Conservation (phyloP, 2,797 vertebrate species). For the Pseudochaenichthys georgianus region DNA sequence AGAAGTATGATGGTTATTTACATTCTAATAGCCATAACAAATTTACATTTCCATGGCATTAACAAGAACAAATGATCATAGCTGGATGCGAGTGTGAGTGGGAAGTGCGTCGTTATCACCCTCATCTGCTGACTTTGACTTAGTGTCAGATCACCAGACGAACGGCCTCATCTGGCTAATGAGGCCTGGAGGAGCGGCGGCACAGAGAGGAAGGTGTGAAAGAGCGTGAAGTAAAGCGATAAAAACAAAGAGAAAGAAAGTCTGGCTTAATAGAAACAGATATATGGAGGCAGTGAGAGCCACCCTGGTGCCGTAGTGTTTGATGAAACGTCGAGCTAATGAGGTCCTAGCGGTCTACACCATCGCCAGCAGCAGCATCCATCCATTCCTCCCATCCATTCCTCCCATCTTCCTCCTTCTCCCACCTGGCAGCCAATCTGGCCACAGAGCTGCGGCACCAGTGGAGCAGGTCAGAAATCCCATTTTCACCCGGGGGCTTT, state of each 20-base stretch:
- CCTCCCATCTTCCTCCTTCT: constrained; percentile 9
- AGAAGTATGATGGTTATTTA: constrained; percentile 61
- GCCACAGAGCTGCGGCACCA: constrained; percentile 54
- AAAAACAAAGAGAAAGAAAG: constrained; percentile 26
- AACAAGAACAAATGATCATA: constrained; percentile 65
- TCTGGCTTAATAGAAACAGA: constrained; percentile 27
- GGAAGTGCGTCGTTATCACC: constrained; percentile 49
- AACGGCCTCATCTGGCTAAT: constrained; percentile 63
- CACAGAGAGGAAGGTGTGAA: constrained; percentile 5
- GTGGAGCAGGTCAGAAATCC: constrained; percentile 76
- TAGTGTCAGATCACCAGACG: constrained; percentile 62
- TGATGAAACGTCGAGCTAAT: constrained; percentile 79
- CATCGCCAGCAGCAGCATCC: constrained; percentile 56
- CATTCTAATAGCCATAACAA: constrained; percentile 46
- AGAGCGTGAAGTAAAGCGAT: background rate
- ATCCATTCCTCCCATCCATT: constrained; percentile 37
- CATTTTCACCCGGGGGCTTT: constrained; percentile 75
- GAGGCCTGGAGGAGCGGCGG: constrained; percentile 59
- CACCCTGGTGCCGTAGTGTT: constrained; percentile 64
- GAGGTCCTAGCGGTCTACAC: constrained; percentile 71
- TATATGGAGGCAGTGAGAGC: constrained; percentile 39
- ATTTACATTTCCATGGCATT: constrained; percentile 64
- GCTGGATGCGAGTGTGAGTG: constrained; percentile 24
- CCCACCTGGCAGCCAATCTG: constrained; percentile 73
- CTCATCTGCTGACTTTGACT: constrained; percentile 66